Percentiles rank a stretch among this genome's conserved stretches.
Evolutionary conservation across 1,140 invertebrate genomes (phyloP).

Genomic region (Stenopsyche tienmushanensis): DNA sequence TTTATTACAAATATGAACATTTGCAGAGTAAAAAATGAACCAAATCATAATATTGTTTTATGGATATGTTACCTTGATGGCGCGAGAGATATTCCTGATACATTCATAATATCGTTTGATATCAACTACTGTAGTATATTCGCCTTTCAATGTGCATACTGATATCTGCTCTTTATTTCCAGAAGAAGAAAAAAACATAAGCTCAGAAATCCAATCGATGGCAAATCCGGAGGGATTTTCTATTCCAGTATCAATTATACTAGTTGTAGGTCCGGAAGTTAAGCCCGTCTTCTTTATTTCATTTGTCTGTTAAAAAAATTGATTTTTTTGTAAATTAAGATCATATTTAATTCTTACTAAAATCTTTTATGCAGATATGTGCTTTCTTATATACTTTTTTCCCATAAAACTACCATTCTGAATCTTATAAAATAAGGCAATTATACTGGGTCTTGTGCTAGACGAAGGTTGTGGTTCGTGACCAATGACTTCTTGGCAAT

Average conservation of each 20-base stretch:
- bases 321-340: not conserved
- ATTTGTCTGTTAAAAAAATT: slow-evolving; percentile 51
- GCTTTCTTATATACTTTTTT: no score
- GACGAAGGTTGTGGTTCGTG: no score
- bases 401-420: no score
- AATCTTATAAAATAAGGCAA: no score
- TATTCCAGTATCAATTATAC: slow-evolving; percentile 73
- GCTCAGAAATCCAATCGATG: slow-evolving; percentile 74
- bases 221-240: slow-evolving; percentile 62
- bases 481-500: no score
- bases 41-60: no score
- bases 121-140: slow-evolving; percentile 62
- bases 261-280: slow-evolving; percentile 65
- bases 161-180: slow-evolving; percentile 58
- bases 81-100: slow-evolving; percentile 64
- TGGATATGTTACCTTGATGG: slow-evolving; percentile 60
- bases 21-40: no score
- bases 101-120: slow-evolving; percentile 44
- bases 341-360: no score
- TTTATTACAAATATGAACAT: not conserved
- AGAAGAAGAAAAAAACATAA: slow-evolving; percentile 67
- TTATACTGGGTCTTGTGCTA: no score
- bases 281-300: slow-evolving; percentile 72
- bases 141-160: slow-evolving; percentile 71
- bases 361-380: no score